Evolutionary conservation across 1,140 invertebrate species (phyloP).

Genomic region (Musca domestica): DNA sequence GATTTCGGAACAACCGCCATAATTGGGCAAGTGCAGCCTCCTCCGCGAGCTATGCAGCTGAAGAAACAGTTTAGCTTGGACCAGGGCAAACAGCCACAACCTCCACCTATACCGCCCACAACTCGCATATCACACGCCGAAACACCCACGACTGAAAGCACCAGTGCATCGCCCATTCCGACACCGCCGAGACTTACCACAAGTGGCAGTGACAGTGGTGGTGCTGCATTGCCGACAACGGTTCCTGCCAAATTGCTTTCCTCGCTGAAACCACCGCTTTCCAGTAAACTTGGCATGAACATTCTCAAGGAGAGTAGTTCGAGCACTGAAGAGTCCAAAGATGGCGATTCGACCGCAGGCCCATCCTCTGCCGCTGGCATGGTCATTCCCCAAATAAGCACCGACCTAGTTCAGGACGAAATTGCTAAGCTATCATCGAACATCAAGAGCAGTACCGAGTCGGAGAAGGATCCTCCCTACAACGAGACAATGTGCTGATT

Average conservation of each 20-base stretch:
- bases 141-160: constrained; percentile 22
- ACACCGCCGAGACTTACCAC: not conserved
- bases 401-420: constrained; percentile 51
- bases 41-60: constrained; percentile 44
- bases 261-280: constrained; percentile 45
- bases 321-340: constrained; percentile 49
- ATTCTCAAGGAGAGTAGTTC: constrained; percentile 53
- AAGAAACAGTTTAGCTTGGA: constrained; percentile 55
- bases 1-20: constrained; percentile 39
- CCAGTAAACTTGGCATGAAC: constrained; percentile 47
- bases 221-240: constrained; percentile 22
- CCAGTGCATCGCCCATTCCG: not conserved
- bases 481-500: constrained; percentile 54
- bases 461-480: constrained; percentile 53
- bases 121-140: constrained; percentile 27
- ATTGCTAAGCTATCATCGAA: constrained; percentile 53
- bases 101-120: not conserved
- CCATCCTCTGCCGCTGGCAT: constrained; percentile 21
- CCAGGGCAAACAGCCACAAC: constrained; percentile 42
- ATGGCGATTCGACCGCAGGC: constrained; percentile 29
- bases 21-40: constrained; percentile 42
- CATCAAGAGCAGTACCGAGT: constrained; percentile 53
- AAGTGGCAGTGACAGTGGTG: not conserved
- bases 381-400: constrained; percentile 50
- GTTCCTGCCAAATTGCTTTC: constrained; percentile 50